Base-by-base conservation (phyloP, 2,797 vertebrate genomes). In the Rhabdomys pumilio region DNA sequence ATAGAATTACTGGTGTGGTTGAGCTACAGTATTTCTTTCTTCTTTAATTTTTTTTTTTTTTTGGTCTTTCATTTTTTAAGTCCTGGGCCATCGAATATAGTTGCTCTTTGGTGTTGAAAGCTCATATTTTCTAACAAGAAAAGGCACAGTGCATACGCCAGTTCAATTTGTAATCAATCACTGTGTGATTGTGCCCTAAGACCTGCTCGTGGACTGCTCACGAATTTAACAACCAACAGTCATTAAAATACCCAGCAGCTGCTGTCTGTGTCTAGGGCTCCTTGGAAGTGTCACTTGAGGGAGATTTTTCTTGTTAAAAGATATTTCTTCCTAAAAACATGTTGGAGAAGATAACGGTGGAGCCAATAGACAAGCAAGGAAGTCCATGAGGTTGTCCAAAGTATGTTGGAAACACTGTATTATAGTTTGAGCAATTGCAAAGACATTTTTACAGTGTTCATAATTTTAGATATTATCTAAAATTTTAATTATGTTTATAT, bases 271-370 rank as follows among this genome's bases (percentile, higher is more conserved):
- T 95, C 92, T 72, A 96, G 94, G 97, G 98, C 96, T 94, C 92
- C 89, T 96, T 83, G 75, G 91, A 98, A 98, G 97, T 76, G 77
- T 88, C 96, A 98, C 97, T 98, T 98, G 80, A 96, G 97, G 97
- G 98, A 91, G 90, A 97, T 97, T 98, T 98, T 98, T 98, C 96
- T 98, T 97, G 96, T 98, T 98, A 98, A 98, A 98, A 98, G 50
- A 57, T 91, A 98, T 98, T 98, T 98, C 96, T 97, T 98, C 97
- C 92, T 97, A 65, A 96, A 96, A 96, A 72, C 92, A 81, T 96
- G 92, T 97, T 97, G 97, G 59, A 97, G 95, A 98, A 98, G 98
- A 98, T 96, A 98, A 95, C 94, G 97, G 88, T 1, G 44, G 20
- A 24, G 53, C 47, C 97, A 98, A 96, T 50, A 91, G 75, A 76